phyloP scores from a whole-genome alignment of 2,113 vertebrate species.

The Trachemys scripta region DNA sequence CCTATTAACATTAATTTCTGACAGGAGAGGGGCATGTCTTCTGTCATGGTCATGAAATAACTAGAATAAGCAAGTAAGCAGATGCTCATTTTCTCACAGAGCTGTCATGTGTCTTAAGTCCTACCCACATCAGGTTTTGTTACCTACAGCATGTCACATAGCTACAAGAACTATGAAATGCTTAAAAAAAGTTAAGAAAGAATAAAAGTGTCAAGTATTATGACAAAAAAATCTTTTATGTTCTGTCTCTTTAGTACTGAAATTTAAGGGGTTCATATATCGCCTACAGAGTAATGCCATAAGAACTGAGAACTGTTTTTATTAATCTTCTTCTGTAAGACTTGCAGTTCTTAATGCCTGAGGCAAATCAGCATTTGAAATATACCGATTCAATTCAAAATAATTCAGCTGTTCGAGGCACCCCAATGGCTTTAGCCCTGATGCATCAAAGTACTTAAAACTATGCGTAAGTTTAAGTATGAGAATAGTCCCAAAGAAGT shows the following conservation, averaged over 20 bases:
- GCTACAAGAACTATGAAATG: neutral
- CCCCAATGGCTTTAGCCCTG: neutral
- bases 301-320: neutral
- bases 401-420: neutral
- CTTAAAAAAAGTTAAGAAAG: neutral
- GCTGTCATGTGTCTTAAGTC: neutral
- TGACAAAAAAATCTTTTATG: neutral
- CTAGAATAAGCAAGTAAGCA: conserved; percentile 34
- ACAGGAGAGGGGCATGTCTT: conserved; percentile 3
- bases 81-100: conserved; percentile 37
- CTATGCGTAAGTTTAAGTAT: neutral
- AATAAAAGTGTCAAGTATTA: neutral
- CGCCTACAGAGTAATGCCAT: neutral
- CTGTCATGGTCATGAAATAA: conserved; percentile 37
- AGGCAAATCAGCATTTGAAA: neutral
- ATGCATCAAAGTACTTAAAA: neutral
- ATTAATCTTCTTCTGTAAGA: neutral
- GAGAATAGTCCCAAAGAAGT: neutral
- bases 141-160: neutral
- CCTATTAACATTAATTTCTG: conserved; percentile 48
- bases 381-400: neutral
- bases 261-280: neutral
- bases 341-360: neutral
- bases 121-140: neutral
- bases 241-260: neutral